These are phyloP conservation scores for Dendropsophus ebraccatus DNA, from an alignment of 2,113 vertebrate genomes.

Conservation along the genomic window DNA sequence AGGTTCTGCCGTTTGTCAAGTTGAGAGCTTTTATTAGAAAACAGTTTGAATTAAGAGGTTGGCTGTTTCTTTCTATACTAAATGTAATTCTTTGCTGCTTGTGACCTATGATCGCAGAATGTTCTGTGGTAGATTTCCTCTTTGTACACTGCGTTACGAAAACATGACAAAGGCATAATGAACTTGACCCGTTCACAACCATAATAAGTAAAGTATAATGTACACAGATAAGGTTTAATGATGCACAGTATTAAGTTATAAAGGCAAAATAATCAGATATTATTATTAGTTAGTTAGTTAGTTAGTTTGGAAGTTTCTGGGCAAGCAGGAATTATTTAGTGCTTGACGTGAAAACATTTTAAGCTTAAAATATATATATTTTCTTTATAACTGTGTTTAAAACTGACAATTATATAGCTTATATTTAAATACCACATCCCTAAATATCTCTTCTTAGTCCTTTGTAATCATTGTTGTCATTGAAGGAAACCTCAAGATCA, in stretches of 20 bases:
- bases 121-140: constrained; percentile 6
- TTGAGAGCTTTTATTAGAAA: constrained; percentile 50
- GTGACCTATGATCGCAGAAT: constrained; percentile 40
- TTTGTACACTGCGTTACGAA: neutral
- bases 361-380: neutral
- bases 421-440: neutral
- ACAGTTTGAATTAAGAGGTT: constrained; percentile 36
- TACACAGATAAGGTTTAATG: constrained; percentile 26
- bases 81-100: constrained; percentile 35
- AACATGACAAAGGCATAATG: constrained; percentile 31
- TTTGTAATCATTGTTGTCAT: neutral
- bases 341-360: neutral
- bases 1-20: constrained; percentile 35
- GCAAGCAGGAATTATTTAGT: neutral
- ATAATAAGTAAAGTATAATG: constrained; percentile 14
- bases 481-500: neutral
- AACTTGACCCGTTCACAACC: constrained; percentile 22
- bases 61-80: neutral
- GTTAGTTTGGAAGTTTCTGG: neutral
- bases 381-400: neutral
- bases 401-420: neutral
- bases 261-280: neutral
- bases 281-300: too few relatives aligned
- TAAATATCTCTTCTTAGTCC: neutral
- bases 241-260: constrained; percentile 17